Evolutionary conservation across 1,140 invertebrate genomes (phyloP).

Genomic region (Drosophila dunni): DNA sequence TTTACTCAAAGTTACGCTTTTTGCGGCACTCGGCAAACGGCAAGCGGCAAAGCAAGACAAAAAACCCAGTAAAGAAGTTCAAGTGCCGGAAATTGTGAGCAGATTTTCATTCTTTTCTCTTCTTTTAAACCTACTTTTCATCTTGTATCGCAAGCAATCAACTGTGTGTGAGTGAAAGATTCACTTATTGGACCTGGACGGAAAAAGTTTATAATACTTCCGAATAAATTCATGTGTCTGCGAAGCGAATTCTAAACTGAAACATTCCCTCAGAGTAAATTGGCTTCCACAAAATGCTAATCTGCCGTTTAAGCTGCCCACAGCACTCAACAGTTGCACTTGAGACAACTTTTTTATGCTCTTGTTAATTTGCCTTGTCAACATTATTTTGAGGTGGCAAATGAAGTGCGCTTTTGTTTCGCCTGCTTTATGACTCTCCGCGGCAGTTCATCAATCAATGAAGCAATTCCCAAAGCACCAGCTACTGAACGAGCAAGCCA

Average conservation of each 20-base stretch:
- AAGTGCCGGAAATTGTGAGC: conserved; percentile 74
- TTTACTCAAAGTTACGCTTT: conserved; percentile 58
- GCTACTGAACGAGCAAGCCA: conserved; percentile 30
- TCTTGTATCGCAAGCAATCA: conserved; percentile 46
- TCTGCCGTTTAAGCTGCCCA: conserved; percentile 46
- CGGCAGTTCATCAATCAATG: conserved; percentile 60
- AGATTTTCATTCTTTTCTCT: conserved; percentile 24
- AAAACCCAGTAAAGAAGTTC: conserved; percentile 56
- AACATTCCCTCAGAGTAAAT: conserved; percentile 21
- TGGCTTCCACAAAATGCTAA: conserved; percentile 62
- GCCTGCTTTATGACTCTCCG: conserved; percentile 46
- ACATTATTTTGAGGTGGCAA: conserved; percentile 43
- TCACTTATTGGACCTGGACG: conserved; percentile 5
- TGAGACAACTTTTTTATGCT: conserved; percentile 56
- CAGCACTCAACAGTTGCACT: conserved; percentile 11
- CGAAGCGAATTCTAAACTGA: neutral
- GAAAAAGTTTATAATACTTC: conserved; percentile 32
- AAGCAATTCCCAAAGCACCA: conserved; percentile 29
- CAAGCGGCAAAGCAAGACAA: conserved; percentile 19
- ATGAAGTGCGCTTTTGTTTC: conserved; percentile 44
- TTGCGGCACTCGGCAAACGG: conserved; percentile 8
- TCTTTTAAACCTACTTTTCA: conserved; percentile 15
- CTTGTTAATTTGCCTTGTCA: conserved; percentile 67
- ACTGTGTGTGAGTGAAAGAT: conserved; percentile 50
- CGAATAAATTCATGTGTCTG: neutral